Evolutionary conservation across 2,113 vertebrate genomes (phyloP), one percentile per base, ranked within the genome.

Genomic region (Sturnira hondurensis): DNA sequence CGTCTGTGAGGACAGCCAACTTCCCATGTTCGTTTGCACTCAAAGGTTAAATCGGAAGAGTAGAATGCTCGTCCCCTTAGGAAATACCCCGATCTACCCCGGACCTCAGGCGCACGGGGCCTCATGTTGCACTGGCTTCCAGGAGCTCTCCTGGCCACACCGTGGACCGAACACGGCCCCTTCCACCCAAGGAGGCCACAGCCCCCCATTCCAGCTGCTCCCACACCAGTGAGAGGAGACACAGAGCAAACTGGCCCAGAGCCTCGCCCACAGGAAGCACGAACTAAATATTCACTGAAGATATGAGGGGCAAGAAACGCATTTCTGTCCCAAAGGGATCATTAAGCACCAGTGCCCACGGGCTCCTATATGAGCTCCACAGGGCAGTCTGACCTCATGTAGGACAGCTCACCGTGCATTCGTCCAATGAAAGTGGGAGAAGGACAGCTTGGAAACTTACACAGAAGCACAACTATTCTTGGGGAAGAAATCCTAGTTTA

Each of bases 1-100:
- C 24, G 54, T 96, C 89, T 90, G 86, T 56, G 38, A 43, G 5
- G 16, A 87, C 78, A 95, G 94, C 14, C 95, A 96, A 96, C 96
- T 95, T 90, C 95, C 96, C 94, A 52, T 78, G 85, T 91, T 36
- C 92, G 91, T 88, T 33, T 92, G 80, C 97, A 98, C 96, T 81
- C 89, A 95, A 97, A 94, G 76, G 73, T 61, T 96, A 88, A 86
- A 31, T 4, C 61, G 96, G 70, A 97, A 76, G 83, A 96, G 92
- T 2, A 93, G 83, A 0, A 0, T 97, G 91, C 88, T 97, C 94
- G 91, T 97, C 94, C 89, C 89, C 91, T 95, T 98, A 95, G 96
- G 97, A 97, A 97, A 97, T 96, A 97, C 98, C 96, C 97, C 95
- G 92, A 94, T 97, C 97, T 86, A 96, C 38, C 95, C 96, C 91